Percentiles rank a stretch among this genome's conserved stretches.
Evolutionary conservation across 2,797 vertebrate genomes (phyloP).

Genomic region (Arrhamphus sclerolepis): DNA sequence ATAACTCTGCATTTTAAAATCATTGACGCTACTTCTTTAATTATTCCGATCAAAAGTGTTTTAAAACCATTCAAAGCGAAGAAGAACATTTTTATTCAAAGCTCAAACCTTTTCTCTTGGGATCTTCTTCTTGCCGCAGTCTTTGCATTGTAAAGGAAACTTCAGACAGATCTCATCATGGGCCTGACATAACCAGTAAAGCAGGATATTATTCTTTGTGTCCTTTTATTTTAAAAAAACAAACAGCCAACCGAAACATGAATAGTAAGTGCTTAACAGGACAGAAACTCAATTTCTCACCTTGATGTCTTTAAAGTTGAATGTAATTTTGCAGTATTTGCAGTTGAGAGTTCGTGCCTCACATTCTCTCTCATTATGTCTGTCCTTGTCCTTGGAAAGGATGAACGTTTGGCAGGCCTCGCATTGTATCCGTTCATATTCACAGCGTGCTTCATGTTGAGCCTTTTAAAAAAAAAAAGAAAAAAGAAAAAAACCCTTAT

Average conservation of each 20-base stretch:
- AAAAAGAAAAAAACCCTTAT: not conserved
- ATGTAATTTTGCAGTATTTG: conserved; percentile 84
- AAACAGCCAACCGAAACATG: too few relatives aligned
- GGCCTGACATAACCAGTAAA: conserved; percentile 75
- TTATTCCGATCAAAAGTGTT: too few relatives aligned
- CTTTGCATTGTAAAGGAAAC: conserved; percentile 91
- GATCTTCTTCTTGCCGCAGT: conserved; percentile 93
- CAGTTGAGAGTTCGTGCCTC: conserved; percentile 85
- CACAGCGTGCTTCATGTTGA: conserved; percentile 83
- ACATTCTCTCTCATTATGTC: conserved; percentile 84
- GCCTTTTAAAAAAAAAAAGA: conserved; percentile 55
- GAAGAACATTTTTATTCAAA: not conserved
- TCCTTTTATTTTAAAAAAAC: not conserved
- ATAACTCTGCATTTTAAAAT: not conserved
- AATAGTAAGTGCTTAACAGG: not conserved
- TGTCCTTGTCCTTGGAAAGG: conserved; percentile 78
- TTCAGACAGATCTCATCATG: conserved; percentile 92
- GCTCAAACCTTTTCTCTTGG: conserved; percentile 89
- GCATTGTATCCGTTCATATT: conserved; percentile 77
- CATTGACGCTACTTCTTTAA: too few relatives aligned
- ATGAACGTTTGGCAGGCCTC: conserved; percentile 79
- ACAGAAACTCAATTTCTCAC: conserved; percentile 47
- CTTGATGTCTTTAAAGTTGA: conserved; percentile 83
- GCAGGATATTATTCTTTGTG: not conserved
- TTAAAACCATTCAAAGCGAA: too few relatives aligned